Evolutionary conservation across 2,113 vertebrate genomes (phyloP).

Genomic region (Acrocephalus kingi): DNA sequence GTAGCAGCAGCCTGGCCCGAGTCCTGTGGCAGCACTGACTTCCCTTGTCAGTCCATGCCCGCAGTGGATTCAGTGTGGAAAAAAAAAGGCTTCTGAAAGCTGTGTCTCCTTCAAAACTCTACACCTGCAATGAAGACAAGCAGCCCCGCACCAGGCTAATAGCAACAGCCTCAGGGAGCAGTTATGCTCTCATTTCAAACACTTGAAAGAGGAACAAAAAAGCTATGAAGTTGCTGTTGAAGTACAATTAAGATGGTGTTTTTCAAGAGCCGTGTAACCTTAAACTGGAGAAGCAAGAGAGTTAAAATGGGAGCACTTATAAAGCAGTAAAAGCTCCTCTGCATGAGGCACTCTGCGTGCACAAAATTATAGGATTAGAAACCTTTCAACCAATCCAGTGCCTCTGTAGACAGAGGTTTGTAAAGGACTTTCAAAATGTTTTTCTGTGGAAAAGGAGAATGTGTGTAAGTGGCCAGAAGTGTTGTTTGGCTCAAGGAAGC

Average conservation of each 20-base stretch:
- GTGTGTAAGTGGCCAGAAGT: not conserved
- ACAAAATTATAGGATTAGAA: slow-evolving; percentile 59
- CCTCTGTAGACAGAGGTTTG: not conserved
- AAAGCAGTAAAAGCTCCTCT: slow-evolving; percentile 33
- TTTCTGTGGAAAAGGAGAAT: not conserved
- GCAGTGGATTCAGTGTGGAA: not conserved
- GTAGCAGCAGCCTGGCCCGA: not conserved
- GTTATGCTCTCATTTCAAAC: slow-evolving; percentile 30
- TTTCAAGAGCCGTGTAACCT: slow-evolving; percentile 58
- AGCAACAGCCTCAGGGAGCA: slow-evolving; percentile 8
- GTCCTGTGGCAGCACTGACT: not conserved
- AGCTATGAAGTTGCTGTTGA: slow-evolving; percentile 31
- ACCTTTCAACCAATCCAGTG: not conserved
- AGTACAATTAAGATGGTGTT: slow-evolving; percentile 58
- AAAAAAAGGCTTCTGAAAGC: not conserved
- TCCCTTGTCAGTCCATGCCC: not conserved
- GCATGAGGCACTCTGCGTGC: slow-evolving; percentile 20
- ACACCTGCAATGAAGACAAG: not conserved
- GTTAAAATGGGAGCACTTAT: slow-evolving; percentile 53
- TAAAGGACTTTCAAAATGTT: not conserved
- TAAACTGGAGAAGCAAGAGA: slow-evolving; percentile 26
- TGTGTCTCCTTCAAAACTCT: not conserved
- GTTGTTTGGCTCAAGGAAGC: not conserved
- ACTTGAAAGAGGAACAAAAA: slow-evolving; percentile 47
- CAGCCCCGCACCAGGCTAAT: not conserved